phyloP scores from a whole-genome alignment of 2,113 vertebrate genomes.

The Argyrosomus japonicus region DNA sequence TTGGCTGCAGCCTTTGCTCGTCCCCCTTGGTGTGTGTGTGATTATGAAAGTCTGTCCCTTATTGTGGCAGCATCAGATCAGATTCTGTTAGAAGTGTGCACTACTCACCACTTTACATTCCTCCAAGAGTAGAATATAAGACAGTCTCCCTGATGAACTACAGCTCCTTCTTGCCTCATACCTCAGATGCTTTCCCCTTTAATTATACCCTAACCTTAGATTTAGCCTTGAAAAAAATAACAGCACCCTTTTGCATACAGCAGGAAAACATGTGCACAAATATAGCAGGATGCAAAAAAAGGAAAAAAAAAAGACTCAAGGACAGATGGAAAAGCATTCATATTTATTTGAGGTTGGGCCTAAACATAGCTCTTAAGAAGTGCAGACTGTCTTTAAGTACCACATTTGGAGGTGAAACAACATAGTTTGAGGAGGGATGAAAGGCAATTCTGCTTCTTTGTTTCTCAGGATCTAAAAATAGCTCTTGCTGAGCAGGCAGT shows the following conservation, averaged over 20 bases:
- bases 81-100: not conserved
- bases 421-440: conserved; percentile 46
- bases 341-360: conserved; percentile 52
- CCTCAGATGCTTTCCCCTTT: conserved; percentile 24
- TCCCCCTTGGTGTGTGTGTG: not conserved
- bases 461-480: conserved; percentile 76
- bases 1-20: conserved; percentile 30
- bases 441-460: conserved; percentile 74
- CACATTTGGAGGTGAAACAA: conserved; percentile 65
- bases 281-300: conserved; percentile 17
- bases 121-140: not conserved
- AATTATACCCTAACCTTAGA: conserved; percentile 42
- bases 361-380: conserved; percentile 59
- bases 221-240: conserved; percentile 21
- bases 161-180: conserved; percentile 4
- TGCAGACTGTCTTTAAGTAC: conserved; percentile 46
- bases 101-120: conserved; percentile 7
- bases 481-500: conserved; percentile 74
- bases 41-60: conserved; percentile 5
- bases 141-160: conserved; percentile 7
- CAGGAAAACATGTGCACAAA: conserved; percentile 30
- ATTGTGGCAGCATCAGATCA: conserved; percentile 22
- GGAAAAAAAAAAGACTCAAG: conserved; percentile 29
- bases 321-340: conserved; percentile 23
- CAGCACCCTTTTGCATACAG: conserved; percentile 12